phyloP scores from a whole-genome alignment of 2,797 vertebrate genomes.

The Triplophysa bombifrons region DNA sequence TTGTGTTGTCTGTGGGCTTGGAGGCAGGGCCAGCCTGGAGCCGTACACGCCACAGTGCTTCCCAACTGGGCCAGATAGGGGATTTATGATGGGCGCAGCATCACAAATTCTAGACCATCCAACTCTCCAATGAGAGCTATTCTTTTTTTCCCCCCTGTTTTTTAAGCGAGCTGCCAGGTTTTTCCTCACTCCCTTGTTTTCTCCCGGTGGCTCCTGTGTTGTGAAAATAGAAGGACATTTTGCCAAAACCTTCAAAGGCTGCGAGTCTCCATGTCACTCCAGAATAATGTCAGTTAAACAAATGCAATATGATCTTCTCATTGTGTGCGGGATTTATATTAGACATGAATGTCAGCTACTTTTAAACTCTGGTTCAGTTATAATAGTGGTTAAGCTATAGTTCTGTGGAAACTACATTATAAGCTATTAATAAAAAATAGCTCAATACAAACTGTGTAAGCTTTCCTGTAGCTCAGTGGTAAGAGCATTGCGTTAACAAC shows the following conservation, averaged over 20 bases:
- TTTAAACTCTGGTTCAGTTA: not conserved
- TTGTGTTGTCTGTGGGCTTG: conserved; percentile 49
- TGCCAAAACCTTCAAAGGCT: conserved; percentile 40
- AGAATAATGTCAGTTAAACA: conserved; percentile 3
- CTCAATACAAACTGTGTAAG: too few relatives aligned
- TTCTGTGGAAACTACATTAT: too few relatives aligned
- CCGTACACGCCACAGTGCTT: conserved; percentile 32
- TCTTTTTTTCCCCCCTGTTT: conserved; percentile 28
- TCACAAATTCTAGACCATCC: conserved; percentile 49
- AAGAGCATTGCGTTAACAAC: too few relatives aligned
- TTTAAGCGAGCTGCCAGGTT: conserved; percentile 17
- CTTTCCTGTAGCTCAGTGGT: too few relatives aligned
- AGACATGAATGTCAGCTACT: not conserved
- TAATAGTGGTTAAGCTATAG: not conserved
- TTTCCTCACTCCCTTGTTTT: conserved; percentile 26
- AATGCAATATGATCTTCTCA: not conserved
- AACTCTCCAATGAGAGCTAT: conserved; percentile 28
- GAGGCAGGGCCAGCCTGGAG: conserved; percentile 43
- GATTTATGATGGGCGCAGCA: conserved; percentile 53
- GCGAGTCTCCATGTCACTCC: not conserved
- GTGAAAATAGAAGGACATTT: conserved; percentile 32
- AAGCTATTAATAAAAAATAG: too few relatives aligned
- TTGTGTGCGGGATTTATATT: not conserved
- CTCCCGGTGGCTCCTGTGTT: conserved; percentile 17
- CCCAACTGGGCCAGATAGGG: conserved; percentile 30